Base-by-base conservation (phyloP, 2,113 vertebrate genomes). In the Neotoma lepida region DNA sequence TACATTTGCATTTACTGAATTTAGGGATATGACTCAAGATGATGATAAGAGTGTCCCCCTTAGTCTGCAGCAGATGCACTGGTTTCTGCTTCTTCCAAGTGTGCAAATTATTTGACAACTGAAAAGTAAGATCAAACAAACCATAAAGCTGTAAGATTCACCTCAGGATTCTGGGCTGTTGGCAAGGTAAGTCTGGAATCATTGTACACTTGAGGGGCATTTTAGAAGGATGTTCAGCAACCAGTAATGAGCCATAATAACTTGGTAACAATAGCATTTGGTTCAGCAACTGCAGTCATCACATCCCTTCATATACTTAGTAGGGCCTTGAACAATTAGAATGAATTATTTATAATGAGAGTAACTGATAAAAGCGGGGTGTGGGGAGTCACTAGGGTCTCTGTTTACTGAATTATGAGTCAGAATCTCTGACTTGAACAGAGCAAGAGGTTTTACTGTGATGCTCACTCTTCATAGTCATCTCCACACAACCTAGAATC, bases 101-200 rank as follows among this genome's bases (percentile, higher is more conserved):
- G 58, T 44, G 54, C 58, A 90, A 24, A 58, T 76, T 88, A 80
- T 18, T 70, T 41, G n/a, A 61, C 26, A 10, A n/a, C 54, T 71
- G 76, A 74, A 63, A 81, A 41, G 0, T 49, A 46, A 81, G n/a
- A 17, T 26, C 7, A 87, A 74, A 30, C 24, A 8, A 77, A 28
- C 15, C 10, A 61, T 17, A 4, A 86, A 63, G 22, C n/a, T 46
- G 18, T 13, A 71, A 28, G 30, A 66, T 30, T 54, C 51, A 20
- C 8, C 28, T 93, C 77, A 64, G 39, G 15, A 41, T 33, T 78
- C 30, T 78, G 30, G 30, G 30, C 20, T 81, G 63, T 78, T 33
- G 68, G 10, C 30, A 54, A 95, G 77, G 66, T 91, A 58, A 41
- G 1, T 64, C 46, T 87, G 86, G 46, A 89, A 73, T 90, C 51